Base-by-base conservation (phyloP, 2,113 vertebrate genomes). In the Panthera tigris region DNA sequence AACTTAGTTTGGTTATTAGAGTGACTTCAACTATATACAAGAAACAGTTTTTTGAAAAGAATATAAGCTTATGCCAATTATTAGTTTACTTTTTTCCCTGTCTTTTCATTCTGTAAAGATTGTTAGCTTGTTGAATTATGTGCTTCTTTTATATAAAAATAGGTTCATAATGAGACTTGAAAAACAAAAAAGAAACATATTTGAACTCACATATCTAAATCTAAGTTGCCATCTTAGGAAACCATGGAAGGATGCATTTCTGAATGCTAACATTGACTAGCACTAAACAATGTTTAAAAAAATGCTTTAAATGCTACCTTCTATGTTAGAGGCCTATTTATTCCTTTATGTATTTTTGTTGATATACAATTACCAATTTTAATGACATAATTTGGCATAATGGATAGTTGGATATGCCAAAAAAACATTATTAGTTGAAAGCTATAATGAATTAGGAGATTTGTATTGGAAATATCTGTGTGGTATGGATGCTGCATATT, bases 1-100 rank as follows among this genome's bases (percentile, higher is more conserved):
- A 85, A 81, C 68, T 84, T 87, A 78, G 68, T 80, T 93, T 95
- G 65, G 48, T 95, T 96, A 65, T 63, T 96, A 61, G 45, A 19
- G 11, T 68, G 61, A 92, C 82, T 94, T 89, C 33, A 89, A 63
- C 14, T 63, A 65, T 65, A 45, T 89, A 45, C 7, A 93, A 65
- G 39, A 93, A 89, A 69, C 4, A 71, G 18, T 83, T 81, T 89
- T 93, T 95, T 9, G 25, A 25, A 93, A 96, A 82, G 39, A 95
- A 63, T 69, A 29, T 86, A 85, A 23, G 11, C 50, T 78, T 88
- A 39, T 91, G 3, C 39, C 25, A 48, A 4, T 87, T 94, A 14
- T 65, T 69, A 74, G 21, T 95, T n/a, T 52, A 39, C 7, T 39
- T 31, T 83, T 86, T 89, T 90, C 27, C 50, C 3, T 61, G 4